phyloP scores from a whole-genome alignment of 1,140 invertebrate species.

The Zaprionus gabonicus region DNA sequence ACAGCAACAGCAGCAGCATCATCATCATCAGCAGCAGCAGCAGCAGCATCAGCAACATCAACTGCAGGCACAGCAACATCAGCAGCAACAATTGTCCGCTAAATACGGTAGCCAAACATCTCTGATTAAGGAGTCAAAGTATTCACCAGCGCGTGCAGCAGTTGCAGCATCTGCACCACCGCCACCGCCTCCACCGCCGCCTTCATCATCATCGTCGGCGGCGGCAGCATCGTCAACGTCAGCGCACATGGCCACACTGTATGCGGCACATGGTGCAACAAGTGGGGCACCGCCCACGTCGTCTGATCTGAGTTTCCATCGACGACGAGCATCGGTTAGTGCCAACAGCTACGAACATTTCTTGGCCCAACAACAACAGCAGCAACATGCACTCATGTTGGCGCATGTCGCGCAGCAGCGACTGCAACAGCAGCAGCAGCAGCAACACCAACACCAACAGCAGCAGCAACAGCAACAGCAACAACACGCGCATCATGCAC shows the following conservation, averaged over 20 bases:
- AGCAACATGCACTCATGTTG: conserved; percentile 73
- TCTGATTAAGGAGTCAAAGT: conserved; percentile 56
- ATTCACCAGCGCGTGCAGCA: conserved; percentile 43
- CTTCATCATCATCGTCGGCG: conserved; percentile 44
- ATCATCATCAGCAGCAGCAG: conserved; percentile 37
- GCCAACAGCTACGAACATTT: conserved; percentile 75
- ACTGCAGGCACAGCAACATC: conserved; percentile 34
- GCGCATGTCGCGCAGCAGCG: conserved; percentile 68
- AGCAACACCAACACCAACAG: conserved; percentile 48
- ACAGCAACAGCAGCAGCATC: conserved; percentile 34
- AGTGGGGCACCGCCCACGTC: conserved; percentile 15
- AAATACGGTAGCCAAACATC: conserved; percentile 53
- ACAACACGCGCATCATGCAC: conserved; percentile 42
- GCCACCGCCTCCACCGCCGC: conserved; percentile 66
- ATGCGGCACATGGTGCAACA: conserved; percentile 39
- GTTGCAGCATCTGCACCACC: conserved; percentile 52
- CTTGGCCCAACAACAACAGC: conserved; percentile 74
- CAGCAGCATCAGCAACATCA: conserved; percentile 26
- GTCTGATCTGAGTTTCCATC: conserved; percentile 63
- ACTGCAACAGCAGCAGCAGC: conserved; percentile 50
- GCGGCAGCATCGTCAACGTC: conserved; percentile 57
- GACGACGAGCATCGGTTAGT: conserved; percentile 69
- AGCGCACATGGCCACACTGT: conserved; percentile 62
- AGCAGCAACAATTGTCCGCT: conserved; percentile 16
- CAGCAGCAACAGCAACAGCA: conserved; percentile 34